These are phyloP conservation scores for Cotesia congregata DNA, from an alignment of 2,888 invertebrate genomes.

Conservation along the genomic window DNA sequence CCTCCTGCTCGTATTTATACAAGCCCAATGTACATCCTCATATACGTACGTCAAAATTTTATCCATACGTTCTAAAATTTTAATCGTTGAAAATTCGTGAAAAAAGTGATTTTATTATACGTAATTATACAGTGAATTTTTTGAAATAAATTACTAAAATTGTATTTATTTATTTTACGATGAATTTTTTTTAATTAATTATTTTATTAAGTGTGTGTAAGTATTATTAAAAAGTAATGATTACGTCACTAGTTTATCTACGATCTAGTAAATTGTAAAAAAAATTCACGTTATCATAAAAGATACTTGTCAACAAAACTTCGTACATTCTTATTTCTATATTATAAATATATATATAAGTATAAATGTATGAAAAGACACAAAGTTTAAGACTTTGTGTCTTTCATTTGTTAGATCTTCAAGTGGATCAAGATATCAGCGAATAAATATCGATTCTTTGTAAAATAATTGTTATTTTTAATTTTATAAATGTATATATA, in stretches of 20 bases:
- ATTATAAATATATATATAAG: slow-evolving; percentile 14
- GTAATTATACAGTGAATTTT: too few relatives aligned
- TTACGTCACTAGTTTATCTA: slow-evolving; percentile 8
- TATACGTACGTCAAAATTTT: too few relatives aligned
- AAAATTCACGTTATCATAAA: slow-evolving; percentile 8
- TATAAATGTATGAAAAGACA: slow-evolving; percentile 33
- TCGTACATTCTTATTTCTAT: slow-evolving; percentile 32
- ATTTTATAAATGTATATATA: neutral
- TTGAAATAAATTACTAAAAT: too few relatives aligned
- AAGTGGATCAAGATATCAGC: slow-evolving; percentile 36
- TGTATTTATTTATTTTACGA: too few relatives aligned
- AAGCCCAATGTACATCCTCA: too few relatives aligned
- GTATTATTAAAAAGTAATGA: slow-evolving; percentile 31
- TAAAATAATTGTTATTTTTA: slow-evolving; percentile 11
- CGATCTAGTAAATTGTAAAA: neutral
- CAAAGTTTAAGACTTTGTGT: slow-evolving; percentile 35
- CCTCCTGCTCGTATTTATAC: too few relatives aligned
- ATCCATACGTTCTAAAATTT: too few relatives aligned
- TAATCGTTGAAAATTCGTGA: too few relatives aligned
- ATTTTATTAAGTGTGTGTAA: slow-evolving; percentile 20
- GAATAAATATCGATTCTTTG: slow-evolving; percentile 32
- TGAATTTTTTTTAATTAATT: neutral
- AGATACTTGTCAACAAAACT: slow-evolving; percentile 25
- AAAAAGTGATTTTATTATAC: too few relatives aligned
- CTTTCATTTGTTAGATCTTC: slow-evolving; percentile 34